phyloP scores from a whole-genome alignment of 2,797 vertebrate species.

The Champsocephalus esox region DNA sequence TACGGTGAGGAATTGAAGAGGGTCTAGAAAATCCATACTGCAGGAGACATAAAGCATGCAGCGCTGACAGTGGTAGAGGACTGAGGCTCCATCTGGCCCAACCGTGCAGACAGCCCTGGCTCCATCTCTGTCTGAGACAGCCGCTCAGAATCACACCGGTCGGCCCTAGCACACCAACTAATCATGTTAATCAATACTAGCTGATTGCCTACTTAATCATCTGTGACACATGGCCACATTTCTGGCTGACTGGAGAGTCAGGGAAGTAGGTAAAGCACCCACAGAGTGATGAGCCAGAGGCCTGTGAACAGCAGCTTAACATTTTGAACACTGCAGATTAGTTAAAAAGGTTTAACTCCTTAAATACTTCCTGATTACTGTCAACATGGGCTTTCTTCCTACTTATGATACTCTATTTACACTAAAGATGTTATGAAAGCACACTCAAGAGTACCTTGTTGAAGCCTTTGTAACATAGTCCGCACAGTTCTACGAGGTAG shows the following conservation, averaged over 20 bases:
- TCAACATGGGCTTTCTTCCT: constrained; percentile 22
- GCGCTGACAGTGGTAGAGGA: constrained; percentile 76
- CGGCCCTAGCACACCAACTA: constrained; percentile 71
- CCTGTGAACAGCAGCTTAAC: constrained; percentile 55
- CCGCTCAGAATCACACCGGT: constrained; percentile 66
- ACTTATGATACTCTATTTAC: not conserved
- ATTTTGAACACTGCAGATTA: constrained; percentile 59
- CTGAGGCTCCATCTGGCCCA: constrained; percentile 72
- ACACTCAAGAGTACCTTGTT: constrained; percentile 89
- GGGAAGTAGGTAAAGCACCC: constrained; percentile 59
- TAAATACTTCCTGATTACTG: constrained; percentile 2
- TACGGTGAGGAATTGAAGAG: constrained; percentile 72
- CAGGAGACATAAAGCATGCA: constrained; percentile 80
- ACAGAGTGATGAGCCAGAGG: constrained; percentile 63
- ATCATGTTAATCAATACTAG: constrained; percentile 85
- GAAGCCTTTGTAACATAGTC: constrained; percentile 96
- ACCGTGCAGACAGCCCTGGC: constrained; percentile 72
- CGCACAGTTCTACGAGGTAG: constrained; percentile 96
- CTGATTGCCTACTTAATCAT: constrained; percentile 85
- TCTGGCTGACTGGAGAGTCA: constrained; percentile 64
- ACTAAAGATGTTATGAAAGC: not conserved
- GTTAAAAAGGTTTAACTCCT: constrained; percentile 66
- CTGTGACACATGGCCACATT: constrained; percentile 73
- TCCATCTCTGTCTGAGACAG: constrained; percentile 72
- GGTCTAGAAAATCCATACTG: constrained; percentile 83